Evolutionary conservation across 2,113 vertebrate genomes (phyloP), one percentile per base, ranked within the genome.

Genomic region (Oceanodroma tethys): DNA sequence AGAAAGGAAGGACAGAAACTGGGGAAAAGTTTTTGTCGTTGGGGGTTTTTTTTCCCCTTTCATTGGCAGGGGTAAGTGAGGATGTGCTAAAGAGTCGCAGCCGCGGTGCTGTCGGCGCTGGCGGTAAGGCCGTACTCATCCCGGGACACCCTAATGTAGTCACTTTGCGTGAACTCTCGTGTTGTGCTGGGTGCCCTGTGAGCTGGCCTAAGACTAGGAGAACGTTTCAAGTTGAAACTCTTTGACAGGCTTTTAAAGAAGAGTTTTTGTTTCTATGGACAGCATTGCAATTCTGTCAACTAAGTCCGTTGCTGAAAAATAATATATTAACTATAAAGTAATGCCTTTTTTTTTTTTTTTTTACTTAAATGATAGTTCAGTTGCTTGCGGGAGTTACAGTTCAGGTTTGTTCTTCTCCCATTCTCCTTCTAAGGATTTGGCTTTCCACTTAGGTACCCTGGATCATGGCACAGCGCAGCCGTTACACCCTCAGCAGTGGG

Each of bases 21-120:
- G 32, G 17, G 65, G 40, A 21, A 20, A 45, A 27, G 45, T 25
- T 25, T 45, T n/a, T 3, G 0, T 23, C 3, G 1, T 2, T 60
- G 45, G 18, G 5, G 8, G 12, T 9, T 29, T 83, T 84, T 25
- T 17, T 11, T 48, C 13, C 53, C 18, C 43, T 79, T 75, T 67
- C 16, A 0, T 11, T 88, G 60, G 50, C 59, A 79, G 34, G 66
- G 15, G 16, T 81, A 11, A 65, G n/a, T 40, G 82, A 70, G 68
- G 29, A 60, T 0, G 3, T 60, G 58, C 63, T 66, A 8, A 32
- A n/a, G 60, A 43, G 27, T 16, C 29, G 30, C n/a, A 63, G 45
- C 79, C 1, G 7, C 34, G 25, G 60, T 32, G 13, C 45, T 1
- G 2, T 56, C 3, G 4, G 43, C 20, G 13, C 45, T 4, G 3